Percentiles rank a stretch among this genome's conserved stretches.
These are phyloP conservation scores for Pimpla rufipes DNA, from an alignment of 2,888 invertebrate genomes.

Conservation along the genomic window DNA sequence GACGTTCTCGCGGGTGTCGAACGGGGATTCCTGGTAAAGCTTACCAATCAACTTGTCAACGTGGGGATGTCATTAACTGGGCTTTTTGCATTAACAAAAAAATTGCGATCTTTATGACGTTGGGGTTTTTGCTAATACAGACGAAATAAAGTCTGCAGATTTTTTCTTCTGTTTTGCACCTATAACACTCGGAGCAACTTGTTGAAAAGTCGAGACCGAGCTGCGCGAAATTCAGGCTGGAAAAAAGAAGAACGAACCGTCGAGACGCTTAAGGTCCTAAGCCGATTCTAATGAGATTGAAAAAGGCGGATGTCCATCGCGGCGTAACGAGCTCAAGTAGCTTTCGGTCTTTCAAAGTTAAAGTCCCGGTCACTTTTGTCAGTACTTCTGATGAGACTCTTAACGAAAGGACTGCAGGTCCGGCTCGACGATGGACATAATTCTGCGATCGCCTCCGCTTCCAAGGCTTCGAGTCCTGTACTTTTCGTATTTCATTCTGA, in stretches of 20 bases:
- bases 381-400: slow-evolving; percentile 63
- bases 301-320: slow-evolving; percentile 69
- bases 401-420: slow-evolving; percentile 40
- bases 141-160: background rate
- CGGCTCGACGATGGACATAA: slow-evolving; percentile 43
- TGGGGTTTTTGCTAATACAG: background rate
- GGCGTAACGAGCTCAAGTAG: slow-evolving; percentile 80
- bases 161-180: background rate
- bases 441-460: slow-evolving; percentile 29
- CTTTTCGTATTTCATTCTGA: slow-evolving; percentile 24
- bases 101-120: background rate
- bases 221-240: background rate
- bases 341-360: slow-evolving; percentile 80
- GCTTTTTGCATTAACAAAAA: background rate
- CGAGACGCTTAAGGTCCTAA: slow-evolving; percentile 79
- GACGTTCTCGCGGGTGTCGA: slow-evolving; percentile 27
- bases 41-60: slow-evolving; percentile 17
- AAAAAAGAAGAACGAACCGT: slow-evolving; percentile 60
- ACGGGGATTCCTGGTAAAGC: slow-evolving; percentile 40
- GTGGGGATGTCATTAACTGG: slow-evolving; percentile 6
- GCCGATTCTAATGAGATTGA: slow-evolving; percentile 80
- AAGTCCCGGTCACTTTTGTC: slow-evolving; percentile 73
- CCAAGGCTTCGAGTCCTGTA: slow-evolving; percentile 12
- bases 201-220: background rate
- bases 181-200: background rate